phyloP scores from a whole-genome alignment of 2,113 vertebrate genomes.

The Paramormyrops kingsleyae region DNA sequence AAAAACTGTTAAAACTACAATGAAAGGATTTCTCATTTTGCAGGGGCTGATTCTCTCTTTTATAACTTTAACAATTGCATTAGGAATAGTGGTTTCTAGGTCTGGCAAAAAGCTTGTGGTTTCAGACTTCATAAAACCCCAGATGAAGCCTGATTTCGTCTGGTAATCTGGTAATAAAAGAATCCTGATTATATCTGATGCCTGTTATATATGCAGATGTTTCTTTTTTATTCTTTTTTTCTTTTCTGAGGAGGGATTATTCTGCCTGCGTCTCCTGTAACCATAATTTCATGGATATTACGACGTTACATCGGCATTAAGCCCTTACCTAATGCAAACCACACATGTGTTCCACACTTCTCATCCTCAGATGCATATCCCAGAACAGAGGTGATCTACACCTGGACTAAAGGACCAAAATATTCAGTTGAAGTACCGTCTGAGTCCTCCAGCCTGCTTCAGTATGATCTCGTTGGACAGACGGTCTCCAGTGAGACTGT shows the following conservation, averaged over 20 bases:
- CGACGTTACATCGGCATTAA: background rate
- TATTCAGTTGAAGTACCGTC: conserved; percentile 93
- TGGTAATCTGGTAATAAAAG: background rate
- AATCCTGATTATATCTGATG: background rate
- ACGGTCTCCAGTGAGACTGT: conserved; percentile 91
- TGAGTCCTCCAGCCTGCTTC: conserved; percentile 95
- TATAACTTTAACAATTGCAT: background rate
- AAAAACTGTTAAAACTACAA: background rate
- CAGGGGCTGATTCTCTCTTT: background rate
- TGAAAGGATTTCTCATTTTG: background rate
- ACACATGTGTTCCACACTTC: background rate
- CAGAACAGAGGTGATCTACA: conserved; percentile 96
- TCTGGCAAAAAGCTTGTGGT: background rate
- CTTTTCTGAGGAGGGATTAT: background rate
- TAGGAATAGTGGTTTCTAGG: background rate
- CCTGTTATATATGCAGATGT: background rate
- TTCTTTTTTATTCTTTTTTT: background rate
- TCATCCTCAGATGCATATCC: conserved; percentile 88
- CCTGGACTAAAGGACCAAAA: conserved; percentile 94
- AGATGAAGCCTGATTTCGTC: background rate
- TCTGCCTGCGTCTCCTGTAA: background rate
- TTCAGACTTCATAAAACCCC: background rate
- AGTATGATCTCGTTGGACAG: conserved; percentile 94
- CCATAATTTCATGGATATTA: background rate
- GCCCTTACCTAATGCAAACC: background rate